Evolutionary conservation across 2,113 vertebrate genomes (phyloP).

Genomic region (Corydoras maculifer): DNA sequence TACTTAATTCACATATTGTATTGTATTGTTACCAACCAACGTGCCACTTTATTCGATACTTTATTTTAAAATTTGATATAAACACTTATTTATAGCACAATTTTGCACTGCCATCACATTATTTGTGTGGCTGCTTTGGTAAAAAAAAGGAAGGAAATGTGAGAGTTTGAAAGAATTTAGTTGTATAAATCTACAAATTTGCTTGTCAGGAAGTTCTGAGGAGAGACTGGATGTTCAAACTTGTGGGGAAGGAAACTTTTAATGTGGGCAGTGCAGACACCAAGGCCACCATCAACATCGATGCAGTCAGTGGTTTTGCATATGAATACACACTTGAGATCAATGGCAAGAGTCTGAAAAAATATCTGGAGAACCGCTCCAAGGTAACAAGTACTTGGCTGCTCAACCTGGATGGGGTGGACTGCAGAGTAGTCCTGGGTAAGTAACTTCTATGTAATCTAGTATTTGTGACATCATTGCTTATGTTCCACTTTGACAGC

Average conservation of each 20-base stretch:
- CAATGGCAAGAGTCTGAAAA: conserved; percentile 92
- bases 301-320: conserved; percentile 87
- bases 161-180: too few relatives aligned
- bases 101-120: too few relatives aligned
- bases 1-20: too few relatives aligned
- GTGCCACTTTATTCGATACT: too few relatives aligned
- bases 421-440: conserved; percentile 91
- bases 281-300: conserved; percentile 94
- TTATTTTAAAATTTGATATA: too few relatives aligned
- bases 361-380: conserved; percentile 91
- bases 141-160: too few relatives aligned
- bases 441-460: conserved; percentile 43
- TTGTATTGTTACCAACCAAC: too few relatives aligned
- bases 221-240: conserved; percentile 97
- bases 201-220: conserved; percentile 77
- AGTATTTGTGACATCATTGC: not conserved
- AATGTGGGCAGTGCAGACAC: conserved; percentile 77
- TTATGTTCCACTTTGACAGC: too few relatives aligned
- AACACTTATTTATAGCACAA: too few relatives aligned
- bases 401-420: conserved; percentile 77
- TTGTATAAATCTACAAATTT: not conserved
- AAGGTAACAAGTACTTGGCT: conserved; percentile 95
- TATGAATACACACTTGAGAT: conserved; percentile 97
- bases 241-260: conserved; percentile 95
- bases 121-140: too few relatives aligned